These are phyloP conservation scores for Acanthis flammea DNA, from an alignment of 2,797 vertebrate genomes.

Conservation along the genomic window DNA sequence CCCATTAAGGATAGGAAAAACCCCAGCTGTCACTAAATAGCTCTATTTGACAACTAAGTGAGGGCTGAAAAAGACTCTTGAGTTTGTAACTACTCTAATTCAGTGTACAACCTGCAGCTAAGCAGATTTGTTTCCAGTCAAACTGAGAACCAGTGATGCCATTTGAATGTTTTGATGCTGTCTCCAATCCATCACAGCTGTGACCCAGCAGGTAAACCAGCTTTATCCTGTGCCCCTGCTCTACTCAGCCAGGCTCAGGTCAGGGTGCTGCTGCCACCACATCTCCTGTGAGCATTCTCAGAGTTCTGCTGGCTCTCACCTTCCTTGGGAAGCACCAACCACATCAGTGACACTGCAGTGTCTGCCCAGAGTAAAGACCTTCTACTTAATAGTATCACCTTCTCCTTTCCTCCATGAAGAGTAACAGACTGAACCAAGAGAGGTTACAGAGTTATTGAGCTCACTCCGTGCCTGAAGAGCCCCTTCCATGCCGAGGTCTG, in stretches of 20 bases:
- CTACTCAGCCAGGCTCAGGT: neutral
- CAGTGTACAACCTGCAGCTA: neutral
- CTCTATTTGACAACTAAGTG: neutral
- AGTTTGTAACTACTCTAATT: neutral
- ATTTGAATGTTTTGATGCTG: neutral
- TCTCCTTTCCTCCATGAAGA: neutral
- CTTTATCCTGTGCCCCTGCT: neutral
- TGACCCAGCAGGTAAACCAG: neutral
- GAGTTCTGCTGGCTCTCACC: neutral
- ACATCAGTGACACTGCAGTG: fast-evolving
- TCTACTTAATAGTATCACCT: neutral
- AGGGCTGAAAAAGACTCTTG: neutral
- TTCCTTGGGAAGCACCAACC: neutral
- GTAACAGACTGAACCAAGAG: neutral
- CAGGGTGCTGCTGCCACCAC: neutral
- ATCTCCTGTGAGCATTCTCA: fast-evolving
- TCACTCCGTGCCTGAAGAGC: neutral
- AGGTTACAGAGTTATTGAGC: fast-evolving
- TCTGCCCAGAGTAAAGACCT: fast-evolving
- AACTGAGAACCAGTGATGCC: neutral
- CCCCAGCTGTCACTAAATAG: neutral
- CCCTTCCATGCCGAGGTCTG: neutral
- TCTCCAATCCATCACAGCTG: fast-evolving
- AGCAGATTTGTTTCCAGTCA: neutral
- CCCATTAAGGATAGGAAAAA: fast-evolving